Evolutionary conservation across 2,797 vertebrate species (phyloP).

Genomic region (Coracias cyanogaster): DNA sequence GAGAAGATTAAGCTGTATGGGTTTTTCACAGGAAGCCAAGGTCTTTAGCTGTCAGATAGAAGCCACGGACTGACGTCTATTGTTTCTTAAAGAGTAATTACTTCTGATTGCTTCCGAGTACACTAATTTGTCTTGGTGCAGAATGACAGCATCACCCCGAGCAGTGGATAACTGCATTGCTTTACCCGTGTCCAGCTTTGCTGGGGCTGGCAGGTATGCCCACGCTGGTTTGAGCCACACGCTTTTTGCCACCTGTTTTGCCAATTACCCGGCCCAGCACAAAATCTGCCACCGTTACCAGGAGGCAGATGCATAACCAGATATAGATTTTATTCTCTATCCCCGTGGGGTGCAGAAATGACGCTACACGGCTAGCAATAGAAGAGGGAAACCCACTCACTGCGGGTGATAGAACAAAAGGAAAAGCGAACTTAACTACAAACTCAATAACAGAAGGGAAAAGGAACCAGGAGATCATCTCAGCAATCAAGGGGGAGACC

Average conservation of each 20-base stretch:
- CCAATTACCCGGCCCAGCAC: too few species aligned
- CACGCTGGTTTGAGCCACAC: constrained; percentile 80
- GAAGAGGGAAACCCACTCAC: too few species aligned
- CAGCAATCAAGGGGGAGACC: too few species aligned
- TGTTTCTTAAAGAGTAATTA: constrained; percentile 73
- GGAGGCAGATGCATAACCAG: too few species aligned
- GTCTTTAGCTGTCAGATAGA: constrained; percentile 67
- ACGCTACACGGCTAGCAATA: too few species aligned
- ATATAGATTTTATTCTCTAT: too few species aligned
- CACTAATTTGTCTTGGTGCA: constrained; percentile 66
- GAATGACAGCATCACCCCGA: constrained; percentile 32
- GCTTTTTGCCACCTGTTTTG: constrained; percentile 68
- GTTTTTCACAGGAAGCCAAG: constrained; percentile 61
- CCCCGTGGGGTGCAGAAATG: too few species aligned
- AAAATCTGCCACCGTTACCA: too few species aligned
- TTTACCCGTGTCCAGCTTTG: constrained; percentile 84
- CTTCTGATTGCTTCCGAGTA: constrained; percentile 67
- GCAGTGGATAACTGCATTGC: background rate
- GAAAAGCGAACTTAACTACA: too few species aligned
- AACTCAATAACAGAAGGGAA: too few species aligned
- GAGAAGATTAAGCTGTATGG: constrained; percentile 64
- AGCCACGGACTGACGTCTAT: constrained; percentile 61
- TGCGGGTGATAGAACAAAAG: too few species aligned
- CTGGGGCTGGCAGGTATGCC: constrained; percentile 62
- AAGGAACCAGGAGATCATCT: too few species aligned